Evolutionary conservation across 92 coral and sea anemone genomes (phyloP), one percentile per base, ranked within the genome.

Genomic region (Meandrina meandrites): DNA sequence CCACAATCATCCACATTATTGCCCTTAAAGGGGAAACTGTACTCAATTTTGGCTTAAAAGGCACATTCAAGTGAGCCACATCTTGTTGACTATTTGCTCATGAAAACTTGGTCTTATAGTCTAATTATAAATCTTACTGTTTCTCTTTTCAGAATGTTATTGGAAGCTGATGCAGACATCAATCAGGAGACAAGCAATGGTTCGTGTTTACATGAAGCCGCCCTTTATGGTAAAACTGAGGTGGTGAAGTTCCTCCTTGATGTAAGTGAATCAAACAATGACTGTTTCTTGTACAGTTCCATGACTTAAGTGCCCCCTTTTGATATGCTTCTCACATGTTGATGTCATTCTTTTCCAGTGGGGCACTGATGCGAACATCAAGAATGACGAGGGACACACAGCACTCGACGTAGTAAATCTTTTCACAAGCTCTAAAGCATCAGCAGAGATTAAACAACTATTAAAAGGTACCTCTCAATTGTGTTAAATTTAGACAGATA

Each of bases 381-480:
- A 89, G 45, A 97, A 95, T 84, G 90, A 92, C 7, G 98, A 97
- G 75, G 97, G 98, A 8, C 94, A 95, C 82, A 91, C 97, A 16
- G 98, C 98, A 42, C 81, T 95, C 57, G 99, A 97, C 74, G 90
- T 93, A 62, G 99, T 97, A 0, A 85, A 91, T 19, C 95, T 87
- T 37, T 97, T 95, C 78, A 97, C 99, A 7, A 95, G 95, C 68
- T 93, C 99, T 1, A 91, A 94, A 79, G 99, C 98, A 18, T 97
- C 99, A 1, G 85, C 94, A 66, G 99, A 93, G 37, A 97, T 97
- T 79, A 97, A 97, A 81, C 92, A 95, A 36, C 91, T 97, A 8
- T 82, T 97, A 54, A 93, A 94, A 97, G 99, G 99, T 97, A 56
- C n/a, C n/a, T n/a, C n/a, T n/a, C n/a, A n/a, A n/a, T n/a, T n/a